Base-by-base conservation (phyloP, 2,888 invertebrate genomes). In the Operophtera brumata region DNA sequence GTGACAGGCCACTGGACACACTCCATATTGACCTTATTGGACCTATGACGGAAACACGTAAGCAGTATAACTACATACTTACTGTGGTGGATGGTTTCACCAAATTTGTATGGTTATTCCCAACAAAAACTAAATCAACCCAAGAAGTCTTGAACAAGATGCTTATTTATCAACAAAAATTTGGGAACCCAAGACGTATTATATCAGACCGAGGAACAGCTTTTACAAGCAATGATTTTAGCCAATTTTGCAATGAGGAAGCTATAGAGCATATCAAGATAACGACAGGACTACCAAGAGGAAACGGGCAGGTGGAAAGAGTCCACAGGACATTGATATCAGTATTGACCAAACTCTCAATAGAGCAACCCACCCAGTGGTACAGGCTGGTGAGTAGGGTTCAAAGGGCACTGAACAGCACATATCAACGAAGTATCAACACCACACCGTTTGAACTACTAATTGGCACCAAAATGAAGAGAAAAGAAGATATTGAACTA, bases 261-360 rank as follows among this genome's bases (percentile, higher is more conserved):
- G 32, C 13, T 1, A 65, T 70, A 1, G 20, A 59, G 7, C 66
- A 67, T 49, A 9, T 54, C 0, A 54, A 2, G 0, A 64, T 69
- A 0, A 69, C 71, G 0, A 69, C 67, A 8, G 69, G 69, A 5
- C 46, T 64, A 0, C 65, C 64, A 5, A 40, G 62, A 6, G 64
- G 60, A 0, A 70, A 70, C 39, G 70, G 67, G 0, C 66, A 68
- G 20, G 65, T 69, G 0, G 68, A 72, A 12, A 34, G 68, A 12
- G 30, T 71, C 0, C 61, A 69, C 34, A 14, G 62, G 4, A 59
- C 47, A 0, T 11, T 59, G 0, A 62, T 67, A 0, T 20, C 37
- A 0, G 55, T 68, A 0, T 20, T 69, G 3, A 62, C 59, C 4
- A 67, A 70, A 42, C 20, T 69, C 0, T 47, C 50, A 13, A 12